Evolutionary conservation across 2,888 invertebrate species (phyloP), one percentile per base, ranked within the genome.

Genomic region (Alloplasta piceator): DNA sequence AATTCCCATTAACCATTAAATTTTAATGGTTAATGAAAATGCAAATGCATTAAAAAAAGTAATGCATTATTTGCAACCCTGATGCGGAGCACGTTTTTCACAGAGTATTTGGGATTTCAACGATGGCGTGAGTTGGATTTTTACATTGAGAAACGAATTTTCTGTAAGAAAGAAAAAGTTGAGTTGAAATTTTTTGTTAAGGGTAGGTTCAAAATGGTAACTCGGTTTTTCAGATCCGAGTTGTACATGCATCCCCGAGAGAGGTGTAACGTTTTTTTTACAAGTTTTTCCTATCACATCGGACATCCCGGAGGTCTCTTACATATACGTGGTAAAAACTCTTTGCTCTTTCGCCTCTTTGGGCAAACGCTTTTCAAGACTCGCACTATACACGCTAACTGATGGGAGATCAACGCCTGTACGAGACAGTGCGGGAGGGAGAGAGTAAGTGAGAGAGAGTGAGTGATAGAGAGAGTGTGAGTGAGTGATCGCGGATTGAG

Each of bases 401-500:
- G 63, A 43, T 46, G 36, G 6, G 46, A 55, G 73, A 48, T 36
- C 50, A 48, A 14, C 41, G 50, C 39, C 52, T 63, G 12, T 64
- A 26, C n/a, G 63, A 38, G 70, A 76, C 41, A 52, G 56, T 60
- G 43, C 41, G 52, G 52, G 80, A 52, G 67, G 56, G 16, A 60
- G 70, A 61, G 43, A 52, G 68, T 36, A 12, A 55, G 67, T 52
- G 48, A 50, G 66, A 12, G 52, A 50, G 64, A 68, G 61, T 55
- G 43, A 41, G 52, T 52, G 80, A 43, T 61, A 63, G 16, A 48
- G 56, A 60, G 43, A 38, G 64, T 14, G 26, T 48, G 67, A 55
- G 55, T 39, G 66, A 26, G 52, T 26, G 64, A 68, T 56, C 6
- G 48, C 26, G 55, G 74, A 81, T 81, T 74, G 10, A 78, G 81